phyloP scores from a whole-genome alignment of 2,113 vertebrate species.

The Pandion haliaetus region DNA sequence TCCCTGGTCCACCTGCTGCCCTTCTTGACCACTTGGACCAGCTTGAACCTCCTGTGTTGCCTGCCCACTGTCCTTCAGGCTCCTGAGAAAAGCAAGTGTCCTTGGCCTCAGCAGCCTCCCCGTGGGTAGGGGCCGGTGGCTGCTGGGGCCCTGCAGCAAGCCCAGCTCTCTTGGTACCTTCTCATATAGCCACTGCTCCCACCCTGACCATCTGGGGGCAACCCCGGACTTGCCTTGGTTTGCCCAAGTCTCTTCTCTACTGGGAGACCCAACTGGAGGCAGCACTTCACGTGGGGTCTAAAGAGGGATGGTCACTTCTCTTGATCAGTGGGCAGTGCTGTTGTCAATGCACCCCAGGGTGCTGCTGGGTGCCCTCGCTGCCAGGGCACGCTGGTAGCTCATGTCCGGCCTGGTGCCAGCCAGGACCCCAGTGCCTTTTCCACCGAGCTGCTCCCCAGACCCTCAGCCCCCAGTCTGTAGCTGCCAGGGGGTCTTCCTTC shows the following conservation, averaged over 20 bases:
- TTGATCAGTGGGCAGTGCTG: fast-evolving
- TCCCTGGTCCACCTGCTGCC: not conserved
- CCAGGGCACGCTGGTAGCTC: fast-evolving
- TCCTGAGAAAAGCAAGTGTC: not conserved
- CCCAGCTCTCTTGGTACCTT: not conserved
- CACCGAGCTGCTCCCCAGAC: not conserved
- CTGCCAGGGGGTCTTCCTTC: not conserved
- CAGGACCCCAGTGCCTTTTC: not conserved
- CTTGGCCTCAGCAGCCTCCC: not conserved
- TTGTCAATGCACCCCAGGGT: not conserved
- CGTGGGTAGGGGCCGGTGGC: not conserved
- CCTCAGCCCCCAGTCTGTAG: not conserved
- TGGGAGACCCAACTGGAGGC: not conserved
- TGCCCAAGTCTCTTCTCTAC: not conserved
- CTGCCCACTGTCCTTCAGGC: not conserved
- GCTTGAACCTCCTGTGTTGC: not conserved
- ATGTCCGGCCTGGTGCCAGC: fast-evolving
- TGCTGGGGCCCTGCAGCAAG: not conserved
- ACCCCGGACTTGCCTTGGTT: not conserved
- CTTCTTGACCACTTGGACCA: not conserved
- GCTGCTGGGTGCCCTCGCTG: not conserved
- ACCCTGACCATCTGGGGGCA: too few species aligned
- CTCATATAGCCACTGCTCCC: not conserved
- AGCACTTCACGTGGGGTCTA: not conserved
- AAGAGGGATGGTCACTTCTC: not conserved